These are phyloP conservation scores for Paraescarpia echinospica DNA, from an alignment of 1,140 invertebrate species.

Conservation along the genomic window DNA sequence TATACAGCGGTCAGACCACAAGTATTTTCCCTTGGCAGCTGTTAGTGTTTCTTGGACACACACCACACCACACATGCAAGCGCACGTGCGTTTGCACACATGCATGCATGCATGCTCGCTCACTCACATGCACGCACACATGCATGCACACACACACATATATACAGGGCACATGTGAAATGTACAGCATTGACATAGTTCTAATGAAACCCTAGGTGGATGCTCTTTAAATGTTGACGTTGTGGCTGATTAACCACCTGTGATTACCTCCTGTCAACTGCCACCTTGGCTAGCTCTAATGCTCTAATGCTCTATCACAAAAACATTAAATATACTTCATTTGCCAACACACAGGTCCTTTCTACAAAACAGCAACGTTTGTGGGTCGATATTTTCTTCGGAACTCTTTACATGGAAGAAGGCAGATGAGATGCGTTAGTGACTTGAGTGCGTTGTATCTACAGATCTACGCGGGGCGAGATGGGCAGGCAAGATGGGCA, in stretches of 20 bases:
- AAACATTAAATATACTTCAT: not conserved
- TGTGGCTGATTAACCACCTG: not conserved
- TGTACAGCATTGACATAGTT: not conserved
- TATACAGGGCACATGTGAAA: not conserved
- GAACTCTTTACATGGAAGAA: not conserved
- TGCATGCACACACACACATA: not conserved
- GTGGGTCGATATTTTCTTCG: not conserved
- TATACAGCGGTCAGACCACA: not conserved
- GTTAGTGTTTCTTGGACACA: not conserved
- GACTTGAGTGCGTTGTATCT: not conserved
- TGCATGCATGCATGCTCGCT: no score
- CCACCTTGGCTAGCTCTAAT: not conserved
- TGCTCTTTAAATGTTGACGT: not conserved
- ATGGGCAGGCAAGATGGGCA: no score
- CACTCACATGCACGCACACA: no score
- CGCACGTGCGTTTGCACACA: no score
- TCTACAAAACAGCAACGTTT: not conserved
- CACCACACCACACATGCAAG: no score
- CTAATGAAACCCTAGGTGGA: not conserved
- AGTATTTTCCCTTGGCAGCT: not conserved
- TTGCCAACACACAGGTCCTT: not conserved
- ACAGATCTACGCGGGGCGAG: not conserved
- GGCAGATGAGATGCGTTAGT: not conserved
- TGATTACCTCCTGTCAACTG: not conserved
- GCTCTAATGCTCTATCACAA: not conserved